A percentile compares a stretch with the other conserved stretches of the same genome.
These are phyloP conservation scores for Plodia interpunctella DNA, from an alignment of 1,140 invertebrate genomes.

Conservation along the genomic window DNA sequence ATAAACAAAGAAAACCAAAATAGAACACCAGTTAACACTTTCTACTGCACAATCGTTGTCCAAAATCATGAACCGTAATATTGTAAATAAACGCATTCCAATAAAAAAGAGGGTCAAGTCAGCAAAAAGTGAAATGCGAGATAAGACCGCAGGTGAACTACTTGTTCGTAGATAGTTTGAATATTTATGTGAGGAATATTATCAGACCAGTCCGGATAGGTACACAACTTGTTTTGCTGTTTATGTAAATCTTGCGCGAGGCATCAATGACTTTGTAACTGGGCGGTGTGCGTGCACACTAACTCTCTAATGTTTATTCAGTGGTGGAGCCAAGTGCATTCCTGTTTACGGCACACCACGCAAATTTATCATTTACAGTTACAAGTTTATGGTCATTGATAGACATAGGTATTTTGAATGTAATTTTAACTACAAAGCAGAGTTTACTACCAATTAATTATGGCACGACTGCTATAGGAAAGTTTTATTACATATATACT, in stretches of 20 bases:
- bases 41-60: too few relatives aligned
- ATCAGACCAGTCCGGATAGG: too few relatives aligned
- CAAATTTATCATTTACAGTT: neutral
- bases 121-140: neutral
- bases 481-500: too few relatives aligned
- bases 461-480: too few relatives aligned
- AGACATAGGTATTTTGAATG: neutral
- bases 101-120: constrained; percentile 3
- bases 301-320: neutral
- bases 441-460: too few relatives aligned
- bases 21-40: constrained; percentile 17
- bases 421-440: too few relatives aligned
- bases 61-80: too few relatives aligned
- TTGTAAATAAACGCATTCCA: constrained; percentile 12
- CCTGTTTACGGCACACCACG: neutral
- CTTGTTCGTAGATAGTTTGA: neutral
- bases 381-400: neutral
- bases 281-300: neutral
- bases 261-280: neutral
- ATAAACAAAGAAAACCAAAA: constrained; percentile 6
- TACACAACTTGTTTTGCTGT: neutral
- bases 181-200: neutral
- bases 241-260: neutral
- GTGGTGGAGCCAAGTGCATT: neutral
- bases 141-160: neutral